Conservation (phyloP, 2,797 vertebrate genomes). For the Arrhamphus sclerolepis region DNA sequence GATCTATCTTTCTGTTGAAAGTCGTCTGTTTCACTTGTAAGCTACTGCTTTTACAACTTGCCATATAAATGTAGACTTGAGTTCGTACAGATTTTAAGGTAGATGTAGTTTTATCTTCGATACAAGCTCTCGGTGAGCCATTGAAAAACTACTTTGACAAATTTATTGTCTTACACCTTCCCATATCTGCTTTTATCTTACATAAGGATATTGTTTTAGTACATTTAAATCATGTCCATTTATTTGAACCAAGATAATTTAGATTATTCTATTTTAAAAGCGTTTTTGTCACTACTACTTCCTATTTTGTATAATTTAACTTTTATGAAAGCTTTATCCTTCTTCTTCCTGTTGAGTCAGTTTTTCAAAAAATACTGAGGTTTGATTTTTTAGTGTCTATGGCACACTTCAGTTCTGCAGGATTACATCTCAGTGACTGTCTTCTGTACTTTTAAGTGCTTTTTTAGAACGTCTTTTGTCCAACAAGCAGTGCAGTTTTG, state of each 20-base stretch:
- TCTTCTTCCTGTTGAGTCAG: conserved; percentile 28
- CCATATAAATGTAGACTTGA: conserved; percentile 71
- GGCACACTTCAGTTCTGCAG: conserved; percentile 26
- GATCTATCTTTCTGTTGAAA: conserved; percentile 63
- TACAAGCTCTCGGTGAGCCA: conserved; percentile 71
- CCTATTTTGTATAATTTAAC: conserved; percentile 51
- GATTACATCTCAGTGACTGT: conserved; percentile 24
- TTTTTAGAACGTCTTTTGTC: conserved; percentile 47
- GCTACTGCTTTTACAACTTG: conserved; percentile 70
- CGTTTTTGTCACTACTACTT: conserved; percentile 55
- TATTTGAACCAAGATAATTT: conserved; percentile 45
- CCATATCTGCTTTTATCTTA: conserved; percentile 38
- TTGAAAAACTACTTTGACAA: conserved; percentile 64
- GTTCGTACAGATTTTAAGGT: conserved; percentile 78
- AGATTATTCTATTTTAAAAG: conserved; percentile 19
- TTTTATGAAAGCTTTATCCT: conserved; percentile 54
- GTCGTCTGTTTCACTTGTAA: conserved; percentile 52
- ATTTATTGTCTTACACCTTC: conserved; percentile 51
- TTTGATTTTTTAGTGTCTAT: conserved; percentile 23
- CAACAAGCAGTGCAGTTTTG: conserved; percentile 22
- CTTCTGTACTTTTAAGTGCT: conserved; percentile 50
- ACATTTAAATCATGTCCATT: conserved; percentile 40
- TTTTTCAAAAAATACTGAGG: conserved; percentile 41
- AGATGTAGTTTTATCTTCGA: conserved; percentile 73
- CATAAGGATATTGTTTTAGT: conserved; percentile 40